Evolutionary conservation across 1,140 invertebrate genomes (phyloP), one percentile per base, ranked within the genome.

Genomic region (Thereuonema tuberculata): DNA sequence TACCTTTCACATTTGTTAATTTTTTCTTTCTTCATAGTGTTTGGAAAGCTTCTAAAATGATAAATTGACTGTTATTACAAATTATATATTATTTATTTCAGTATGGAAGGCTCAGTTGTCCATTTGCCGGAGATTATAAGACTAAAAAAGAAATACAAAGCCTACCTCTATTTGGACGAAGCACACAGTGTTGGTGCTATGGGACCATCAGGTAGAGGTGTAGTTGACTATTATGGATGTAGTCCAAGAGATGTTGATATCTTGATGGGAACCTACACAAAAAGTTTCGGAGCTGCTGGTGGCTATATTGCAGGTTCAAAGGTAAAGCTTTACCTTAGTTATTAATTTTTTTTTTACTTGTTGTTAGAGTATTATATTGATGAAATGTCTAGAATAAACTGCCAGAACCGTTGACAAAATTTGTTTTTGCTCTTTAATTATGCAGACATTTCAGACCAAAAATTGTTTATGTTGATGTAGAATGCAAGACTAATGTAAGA

Each of bases 41-140:
- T 59, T 0, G 25, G 0, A 37, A 37, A 53, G n/a, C 2, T 59
- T 27, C 15, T 23, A 59, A 43, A 2, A 48, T 29, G 28, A 48
- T 28, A 28, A 50, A 47, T 26, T n/a, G n/a, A n/a, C n/a, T n/a
- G n/a, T n/a, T n/a, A n/a, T n/a, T n/a, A n/a, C n/a, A n/a, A 43
- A 43, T 43, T 43, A n/a, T 43, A 43, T 59, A 60, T 53, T 17
- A 56, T 27, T 60, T 31, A 50, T 58, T 74, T 68, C 68, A 97
- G 92, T 67, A 99, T 99, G 96, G 96, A 99, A 77, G 96, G 96
- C 0, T 90, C 91, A 0, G 86, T 99, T 59, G 87, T 87, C 52
- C 82, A 87, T 64, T 79, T 99, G 62, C 91, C 89, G 1, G 86
- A 92, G 67, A 80, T 99, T 48, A 78, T 99, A 62, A 82, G 78